Evolutionary conservation across 2,888 invertebrate species (phyloP).

Genomic region (Lepidochrysops patricia): DNA sequence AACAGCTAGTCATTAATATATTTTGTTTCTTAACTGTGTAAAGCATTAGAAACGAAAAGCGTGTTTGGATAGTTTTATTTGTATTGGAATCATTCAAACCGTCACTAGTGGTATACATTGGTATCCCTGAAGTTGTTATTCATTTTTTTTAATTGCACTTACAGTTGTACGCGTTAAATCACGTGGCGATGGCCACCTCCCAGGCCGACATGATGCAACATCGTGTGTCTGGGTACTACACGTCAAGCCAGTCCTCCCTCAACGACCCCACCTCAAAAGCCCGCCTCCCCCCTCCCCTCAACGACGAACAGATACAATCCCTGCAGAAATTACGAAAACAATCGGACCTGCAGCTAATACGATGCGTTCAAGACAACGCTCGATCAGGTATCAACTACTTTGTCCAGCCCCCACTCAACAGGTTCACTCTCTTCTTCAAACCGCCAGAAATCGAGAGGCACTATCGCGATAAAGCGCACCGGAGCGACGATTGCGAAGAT

Average conservation of each 20-base stretch:
- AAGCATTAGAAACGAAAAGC: too few relatives aligned
- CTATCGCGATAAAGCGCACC: constrained; percentile 88
- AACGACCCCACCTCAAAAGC: constrained; percentile 43
- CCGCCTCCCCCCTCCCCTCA: constrained; percentile 74
- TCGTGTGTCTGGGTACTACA: constrained; percentile 91
- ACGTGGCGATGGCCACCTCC: constrained; percentile 71
- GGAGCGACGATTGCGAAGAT: constrained; percentile 80
- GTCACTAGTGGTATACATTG: too few relatives aligned
- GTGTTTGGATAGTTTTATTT: too few relatives aligned
- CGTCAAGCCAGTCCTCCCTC: constrained; percentile 85
- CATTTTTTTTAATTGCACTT: background rate
- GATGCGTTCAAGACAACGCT: constrained; percentile 91
- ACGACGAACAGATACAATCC: constrained; percentile 74
- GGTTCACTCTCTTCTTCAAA: constrained; percentile 87
- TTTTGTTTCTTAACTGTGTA: too few relatives aligned
- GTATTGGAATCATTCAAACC: too few relatives aligned
- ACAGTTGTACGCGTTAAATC: constrained; percentile 78
- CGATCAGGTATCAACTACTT: constrained; percentile 87
- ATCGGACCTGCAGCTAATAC: constrained; percentile 90
- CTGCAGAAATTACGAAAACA: constrained; percentile 89
- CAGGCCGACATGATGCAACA: constrained; percentile 85
- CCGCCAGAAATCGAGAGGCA: constrained; percentile 85
- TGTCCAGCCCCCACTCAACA: constrained; percentile 88
- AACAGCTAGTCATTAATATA: too few relatives aligned
- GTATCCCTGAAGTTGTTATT: too few relatives aligned